Evolutionary conservation across 2,113 vertebrate species (phyloP).

Genomic region (Tragulus kanchil): DNA sequence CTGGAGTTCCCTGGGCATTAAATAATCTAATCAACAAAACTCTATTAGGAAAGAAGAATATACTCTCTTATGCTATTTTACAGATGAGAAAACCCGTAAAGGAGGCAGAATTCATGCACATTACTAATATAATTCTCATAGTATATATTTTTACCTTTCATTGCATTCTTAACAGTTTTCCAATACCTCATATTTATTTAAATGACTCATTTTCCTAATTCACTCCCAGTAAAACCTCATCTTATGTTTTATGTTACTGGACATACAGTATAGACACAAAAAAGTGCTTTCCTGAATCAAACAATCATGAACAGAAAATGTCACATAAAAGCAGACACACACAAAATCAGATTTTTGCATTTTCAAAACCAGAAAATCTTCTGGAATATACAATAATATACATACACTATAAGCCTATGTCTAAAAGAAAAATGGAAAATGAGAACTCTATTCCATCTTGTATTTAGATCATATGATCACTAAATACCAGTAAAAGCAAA

Average conservation of each 20-base stretch:
- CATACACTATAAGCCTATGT: not conserved
- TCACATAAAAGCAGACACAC: not conserved
- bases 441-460: not conserved
- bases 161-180: not conserved
- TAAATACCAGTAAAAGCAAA: slow-evolving; percentile 32
- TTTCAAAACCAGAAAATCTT: slow-evolving; percentile 6
- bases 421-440: not conserved
- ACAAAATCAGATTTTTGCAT: not conserved
- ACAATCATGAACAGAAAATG: slow-evolving; percentile 4
- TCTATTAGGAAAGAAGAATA: no score
- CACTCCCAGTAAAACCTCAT: not conserved
- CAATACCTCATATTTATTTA: slow-evolving; percentile 15
- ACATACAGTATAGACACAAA: not conserved
- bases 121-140: not conserved
- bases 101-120: not conserved
- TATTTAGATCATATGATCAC: not conserved
- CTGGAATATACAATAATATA: not conserved
- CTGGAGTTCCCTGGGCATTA: not conserved
- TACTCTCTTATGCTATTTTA: no score
- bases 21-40: not conserved
- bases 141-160: not conserved
- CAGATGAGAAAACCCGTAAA: no score
- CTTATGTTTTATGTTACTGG: not conserved
- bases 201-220: slow-evolving; percentile 3
- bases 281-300: not conserved